Evolutionary conservation across 2,113 vertebrate genomes (phyloP), one percentile per base, ranked within the genome.

Genomic region (Cebus imitator): DNA sequence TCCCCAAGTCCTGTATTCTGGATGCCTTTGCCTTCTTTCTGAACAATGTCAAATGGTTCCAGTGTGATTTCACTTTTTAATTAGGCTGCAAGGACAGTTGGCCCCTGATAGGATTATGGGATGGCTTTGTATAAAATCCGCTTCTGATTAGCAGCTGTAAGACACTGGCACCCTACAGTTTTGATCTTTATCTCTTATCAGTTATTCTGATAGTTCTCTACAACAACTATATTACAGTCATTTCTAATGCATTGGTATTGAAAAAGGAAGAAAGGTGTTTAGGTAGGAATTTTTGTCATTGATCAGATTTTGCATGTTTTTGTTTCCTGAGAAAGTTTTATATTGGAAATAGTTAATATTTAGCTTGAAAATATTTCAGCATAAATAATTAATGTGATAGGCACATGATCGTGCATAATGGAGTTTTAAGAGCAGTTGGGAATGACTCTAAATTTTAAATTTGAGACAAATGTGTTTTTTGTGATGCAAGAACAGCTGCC

Each of bases 61-160:
- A 7, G 6, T 90, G 21, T 92, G 80, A 96, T 89, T 93, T 96
- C 43, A 80, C 73, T 86, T 94, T 92, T 61, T 93, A 89, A 95
- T 96, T 55, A 95, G 79, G 58, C 61, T 80, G 14, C 17, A 83
- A 73, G 20, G 73, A 87, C 61, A n/a, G 20, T 89, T 95, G 43
- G 18, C 7, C 32, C 75, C 70, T 79, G 55, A 64, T 66, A 93
- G 75, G 75, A 83, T 93, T 87, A 95, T 27, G 40, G 43, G 14
- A 8, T 66, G 32, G 10, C 5, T 93, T 94, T 94, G 55, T 83
- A 70, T 95, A 64, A 93, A 35, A 89, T 91, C 94, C 70, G 75
- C 48, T 94, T 93, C 61, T 76, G 68, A 91, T 80, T 84, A 95
- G 32, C 55, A 89, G 58, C 17, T 75, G 58, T 6, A 91, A 16